A percentile compares a stretch with the other conserved stretches of the same genome.
These are phyloP conservation scores for Miichthys miiuy DNA, from an alignment of 2,797 vertebrate species.

Conservation along the genomic window DNA sequence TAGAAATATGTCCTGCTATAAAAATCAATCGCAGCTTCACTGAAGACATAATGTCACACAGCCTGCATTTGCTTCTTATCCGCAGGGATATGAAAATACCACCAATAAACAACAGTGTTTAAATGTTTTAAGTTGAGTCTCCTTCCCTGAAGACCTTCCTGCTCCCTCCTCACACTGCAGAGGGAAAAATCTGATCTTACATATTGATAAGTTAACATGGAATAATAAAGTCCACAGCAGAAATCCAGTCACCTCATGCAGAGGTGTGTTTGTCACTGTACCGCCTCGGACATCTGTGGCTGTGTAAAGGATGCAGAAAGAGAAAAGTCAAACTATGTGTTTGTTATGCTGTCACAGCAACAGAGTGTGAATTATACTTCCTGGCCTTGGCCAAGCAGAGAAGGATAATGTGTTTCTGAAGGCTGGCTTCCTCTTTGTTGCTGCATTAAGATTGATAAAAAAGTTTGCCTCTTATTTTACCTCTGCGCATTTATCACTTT, in stretches of 20 bases:
- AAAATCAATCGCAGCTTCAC: slow-evolving; percentile 46
- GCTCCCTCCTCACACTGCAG: too few species aligned
- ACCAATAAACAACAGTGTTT: slow-evolving; percentile 25
- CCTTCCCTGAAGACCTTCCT: neutral
- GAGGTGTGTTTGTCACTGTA: slow-evolving; percentile 13
- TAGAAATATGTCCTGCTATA: slow-evolving; percentile 33
- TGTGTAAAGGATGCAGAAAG: neutral
- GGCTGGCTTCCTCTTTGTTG: neutral
- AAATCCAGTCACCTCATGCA: slow-evolving; percentile 3
- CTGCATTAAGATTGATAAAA: slow-evolving; percentile 25
- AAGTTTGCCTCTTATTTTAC: slow-evolving; percentile 12
- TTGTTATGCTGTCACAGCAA: slow-evolving; percentile 4
- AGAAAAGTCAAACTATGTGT: slow-evolving; percentile 9
- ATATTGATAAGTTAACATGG: neutral
- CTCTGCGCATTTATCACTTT: neutral
- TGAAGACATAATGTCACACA: slow-evolving; percentile 41
- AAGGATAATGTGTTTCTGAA: neutral
- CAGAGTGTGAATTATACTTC: neutral
- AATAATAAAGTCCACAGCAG: neutral
- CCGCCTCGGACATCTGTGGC: neutral
- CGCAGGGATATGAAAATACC: slow-evolving; percentile 26
- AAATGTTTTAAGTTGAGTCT: slow-evolving; percentile 29
- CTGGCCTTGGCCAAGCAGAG: neutral
- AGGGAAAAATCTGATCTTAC: slow-evolving; percentile 8
- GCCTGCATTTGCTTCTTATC: slow-evolving; percentile 25